Base-by-base conservation (phyloP, 1,140 invertebrate genomes). In the Bombus affinis region DNA sequence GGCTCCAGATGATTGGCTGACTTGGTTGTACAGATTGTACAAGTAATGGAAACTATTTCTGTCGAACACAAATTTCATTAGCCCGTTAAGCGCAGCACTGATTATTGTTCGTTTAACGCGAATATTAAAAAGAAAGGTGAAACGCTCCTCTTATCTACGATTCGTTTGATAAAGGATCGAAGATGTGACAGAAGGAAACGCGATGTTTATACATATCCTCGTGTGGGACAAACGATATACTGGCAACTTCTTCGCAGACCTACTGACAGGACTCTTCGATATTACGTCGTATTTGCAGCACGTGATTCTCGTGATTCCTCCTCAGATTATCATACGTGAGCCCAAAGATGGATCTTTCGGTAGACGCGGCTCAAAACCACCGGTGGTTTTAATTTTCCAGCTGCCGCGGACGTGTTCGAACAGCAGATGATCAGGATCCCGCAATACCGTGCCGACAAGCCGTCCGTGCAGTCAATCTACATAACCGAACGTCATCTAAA, bases 131-230 rank as follows among this genome's bases (percentile, higher is more conserved):
- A 47, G 10, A n/a, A 39, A n/a, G 77, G 8, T 32, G 13, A 35
- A 32, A 13, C 18, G 47, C 18, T 32, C 35, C 15, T 12, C 32
- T 44, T 44, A 62, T 53, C 62, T 22, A 25, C 18, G 25, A 35
- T 47, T 32, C 12, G 8, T 76, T 47, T 66, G 53, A 13, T 32
- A 77, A 87, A 93, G 93, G 71, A 66, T 94, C 37, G 91, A 92
- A 86, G 92, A 95, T 73, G 78, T 95, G 79, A 95, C 93, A 47
- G 87, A 95, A 39, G 91, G 95, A 32, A 96, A 96, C 84, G 95
- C 96, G 1, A 90, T 96, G 59, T 96, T 96, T 91, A 89, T 96
- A 53, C 96, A 96, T 87, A 90, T 96, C 66, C 88, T 96, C 6
- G 95, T 95, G 32, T 96, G 95, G 95, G 95, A 96, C 70, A 70